A percentile compares a stretch with the other conserved stretches of the same genome.
phyloP scores from a whole-genome alignment of 2,113 vertebrate genomes.

The Mionectes macconnelli region DNA sequence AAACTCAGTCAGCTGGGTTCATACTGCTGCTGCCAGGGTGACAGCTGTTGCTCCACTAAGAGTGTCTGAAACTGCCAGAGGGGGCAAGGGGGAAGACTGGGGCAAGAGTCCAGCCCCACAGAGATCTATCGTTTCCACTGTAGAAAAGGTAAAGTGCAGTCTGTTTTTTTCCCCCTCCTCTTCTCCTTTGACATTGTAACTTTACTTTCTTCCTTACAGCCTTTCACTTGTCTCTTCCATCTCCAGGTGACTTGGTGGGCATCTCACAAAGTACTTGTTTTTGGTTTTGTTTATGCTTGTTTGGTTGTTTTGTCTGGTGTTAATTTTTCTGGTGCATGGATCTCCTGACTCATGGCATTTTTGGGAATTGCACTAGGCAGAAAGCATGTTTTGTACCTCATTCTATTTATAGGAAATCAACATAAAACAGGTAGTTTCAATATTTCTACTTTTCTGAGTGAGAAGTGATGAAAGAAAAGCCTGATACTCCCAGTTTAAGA shows the following conservation, averaged over 20 bases:
- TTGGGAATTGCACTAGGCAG: not conserved
- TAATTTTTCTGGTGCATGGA: no score
- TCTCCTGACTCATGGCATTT: not conserved
- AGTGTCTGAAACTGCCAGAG: not conserved
- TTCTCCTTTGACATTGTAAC: not conserved
- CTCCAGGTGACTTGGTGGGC: not conserved
- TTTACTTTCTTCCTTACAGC: not conserved
- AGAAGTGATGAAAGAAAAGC: not conserved
- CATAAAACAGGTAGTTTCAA: not conserved
- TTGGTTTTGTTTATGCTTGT: not conserved
- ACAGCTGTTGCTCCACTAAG: constrained; percentile 10
- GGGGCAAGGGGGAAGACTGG: not conserved
- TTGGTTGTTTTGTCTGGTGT: no score
- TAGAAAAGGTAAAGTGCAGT: not conserved
- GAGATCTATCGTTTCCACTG: not conserved
- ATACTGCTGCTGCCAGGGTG: constrained; percentile 5
- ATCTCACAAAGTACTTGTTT: not conserved
- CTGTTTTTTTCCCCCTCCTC: fast-evolving
- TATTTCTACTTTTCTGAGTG: not conserved
- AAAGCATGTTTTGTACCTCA: not conserved
- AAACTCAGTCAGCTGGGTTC: constrained; percentile 19
- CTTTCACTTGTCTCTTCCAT: not conserved
- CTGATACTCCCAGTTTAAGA: not conserved
- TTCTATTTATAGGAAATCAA: not conserved
- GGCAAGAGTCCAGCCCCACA: not conserved